These are phyloP conservation scores for Spondyliosoma cantharus DNA, from an alignment of 2,797 vertebrate species.

Conservation along the genomic window DNA sequence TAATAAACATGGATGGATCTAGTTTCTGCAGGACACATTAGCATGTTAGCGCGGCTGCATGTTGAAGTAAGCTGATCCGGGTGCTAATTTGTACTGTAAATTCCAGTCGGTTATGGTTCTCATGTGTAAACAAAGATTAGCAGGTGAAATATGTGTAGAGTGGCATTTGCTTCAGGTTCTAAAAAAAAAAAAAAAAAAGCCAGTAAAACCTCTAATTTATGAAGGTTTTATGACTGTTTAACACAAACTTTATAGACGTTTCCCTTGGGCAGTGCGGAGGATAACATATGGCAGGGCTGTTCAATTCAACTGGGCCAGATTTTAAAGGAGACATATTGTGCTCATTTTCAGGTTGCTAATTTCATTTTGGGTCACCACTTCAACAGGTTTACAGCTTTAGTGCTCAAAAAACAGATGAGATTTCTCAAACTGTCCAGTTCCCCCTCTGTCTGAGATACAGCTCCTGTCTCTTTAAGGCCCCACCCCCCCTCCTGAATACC, in stretches of 20 bases:
- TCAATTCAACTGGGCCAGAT: too few relatives aligned
- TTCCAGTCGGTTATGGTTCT: not conserved
- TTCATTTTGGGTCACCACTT: too few relatives aligned
- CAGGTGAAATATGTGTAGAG: constrained; percentile 9
- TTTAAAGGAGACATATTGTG: too few relatives aligned
- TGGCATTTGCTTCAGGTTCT: not conserved
- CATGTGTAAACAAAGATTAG: constrained; percentile 25
- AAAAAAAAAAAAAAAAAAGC: not conserved
- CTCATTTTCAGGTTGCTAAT: too few relatives aligned
- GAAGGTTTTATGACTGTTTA: not conserved
- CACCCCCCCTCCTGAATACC: too few relatives aligned
- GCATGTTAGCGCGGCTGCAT: constrained; percentile 14
- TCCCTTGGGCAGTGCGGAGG: not conserved
- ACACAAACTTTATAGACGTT: not conserved
- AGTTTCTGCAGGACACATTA: constrained; percentile 25
- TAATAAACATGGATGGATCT: not conserved
- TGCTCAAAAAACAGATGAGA: too few relatives aligned
- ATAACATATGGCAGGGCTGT: not conserved
- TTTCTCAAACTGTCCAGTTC: too few relatives aligned
- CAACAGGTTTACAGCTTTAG: too few relatives aligned
- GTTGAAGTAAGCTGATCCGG: constrained; percentile 28
- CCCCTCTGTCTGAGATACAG: too few relatives aligned
- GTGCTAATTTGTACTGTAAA: constrained; percentile 14
- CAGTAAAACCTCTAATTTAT: not conserved
- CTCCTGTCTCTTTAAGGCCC: too few relatives aligned